Evolutionary conservation across 2,113 vertebrate species (phyloP).

Genomic region (Ceuthmochares aereus): DNA sequence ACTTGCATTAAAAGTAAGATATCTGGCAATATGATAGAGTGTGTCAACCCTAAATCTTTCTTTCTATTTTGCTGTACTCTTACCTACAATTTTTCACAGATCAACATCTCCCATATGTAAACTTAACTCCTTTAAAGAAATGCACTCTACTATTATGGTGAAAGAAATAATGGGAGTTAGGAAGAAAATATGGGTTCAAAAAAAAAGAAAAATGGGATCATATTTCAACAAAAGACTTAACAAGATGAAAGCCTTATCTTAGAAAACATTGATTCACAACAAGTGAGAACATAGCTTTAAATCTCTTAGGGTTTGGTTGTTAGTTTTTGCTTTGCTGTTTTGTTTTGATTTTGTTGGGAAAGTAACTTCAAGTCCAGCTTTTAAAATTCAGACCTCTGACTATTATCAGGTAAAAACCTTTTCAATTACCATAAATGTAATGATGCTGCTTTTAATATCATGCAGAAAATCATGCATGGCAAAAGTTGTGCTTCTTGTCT

Average conservation of each 20-base stretch:
- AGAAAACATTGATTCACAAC: not conserved
- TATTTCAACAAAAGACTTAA: not conserved
- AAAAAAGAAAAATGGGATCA: rapidly evolving
- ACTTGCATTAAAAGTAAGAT: not conserved
- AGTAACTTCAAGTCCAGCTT: not conserved
- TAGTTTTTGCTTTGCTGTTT: not conserved
- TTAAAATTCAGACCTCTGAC: slow-evolving; percentile 55
- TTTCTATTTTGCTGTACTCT: not conserved
- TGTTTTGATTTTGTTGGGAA: not conserved
- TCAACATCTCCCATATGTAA: not conserved
- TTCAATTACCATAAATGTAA: slow-evolving; percentile 40
- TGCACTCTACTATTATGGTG: not conserved
- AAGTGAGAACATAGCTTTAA: not conserved
- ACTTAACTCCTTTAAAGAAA: not conserved
- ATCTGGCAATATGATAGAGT: not conserved
- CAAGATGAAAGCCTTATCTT: not conserved
- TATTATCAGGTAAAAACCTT: slow-evolving; percentile 36
- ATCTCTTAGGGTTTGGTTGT: not conserved
- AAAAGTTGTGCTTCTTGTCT: slow-evolving; percentile 26
- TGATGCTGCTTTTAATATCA: slow-evolving; percentile 53
- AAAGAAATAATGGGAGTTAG: not conserved
- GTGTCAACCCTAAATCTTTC: not conserved
- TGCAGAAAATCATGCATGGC: slow-evolving; percentile 9
- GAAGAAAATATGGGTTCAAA: not conserved
- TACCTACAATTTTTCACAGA: not conserved